Evolutionary conservation across 2,797 vertebrate species (phyloP), one percentile per base, ranked within the genome.

Genomic region (Gila robusta): DNA sequence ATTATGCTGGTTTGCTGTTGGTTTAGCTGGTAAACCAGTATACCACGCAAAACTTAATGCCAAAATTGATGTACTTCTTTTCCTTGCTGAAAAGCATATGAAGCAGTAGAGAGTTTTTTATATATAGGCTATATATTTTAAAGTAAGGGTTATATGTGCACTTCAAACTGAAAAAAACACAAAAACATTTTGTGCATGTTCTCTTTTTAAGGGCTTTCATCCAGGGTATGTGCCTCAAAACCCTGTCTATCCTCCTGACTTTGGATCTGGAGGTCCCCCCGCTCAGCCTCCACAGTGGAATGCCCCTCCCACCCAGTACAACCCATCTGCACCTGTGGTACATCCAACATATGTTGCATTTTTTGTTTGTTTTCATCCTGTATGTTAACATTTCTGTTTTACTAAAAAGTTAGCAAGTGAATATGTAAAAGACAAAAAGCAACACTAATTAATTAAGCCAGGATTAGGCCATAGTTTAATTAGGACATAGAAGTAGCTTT

Each of bases 221-320:
- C 87, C 91, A 0, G 62, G 7, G 12, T 92, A 91, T 86, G 87
- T 84, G 1, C 90, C 90, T 6, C 87, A 89, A 74, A 91, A 92
- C 76, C 89, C 91, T 1, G 21, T 7, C 41, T 94, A 94, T 64
- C 90, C 92, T 59, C 89, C 90, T 47, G 14, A 26, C 9, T 41
- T 37, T 85, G 67, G 28, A 73, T 28, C 83, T 56, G 74, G 76
- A 56, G 28, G 16, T 16, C 72, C 64, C 41, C 89, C 89, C 1
- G 64, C 79, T 12, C 80, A 88, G 77, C 37, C 78, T 17, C 41
- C 84, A 2, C 54, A 16, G 4, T 85, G 37, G n/a, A 79, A 59
- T 37, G 35, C 10, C 54, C 35, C 74, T 17, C 76, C 83, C 0
- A 16, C 35, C 32, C 82, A 84, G 26, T 85, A 85, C 21, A 71